Base-by-base conservation (phyloP, 2,888 invertebrate genomes). In the Agrotis puta region DNA sequence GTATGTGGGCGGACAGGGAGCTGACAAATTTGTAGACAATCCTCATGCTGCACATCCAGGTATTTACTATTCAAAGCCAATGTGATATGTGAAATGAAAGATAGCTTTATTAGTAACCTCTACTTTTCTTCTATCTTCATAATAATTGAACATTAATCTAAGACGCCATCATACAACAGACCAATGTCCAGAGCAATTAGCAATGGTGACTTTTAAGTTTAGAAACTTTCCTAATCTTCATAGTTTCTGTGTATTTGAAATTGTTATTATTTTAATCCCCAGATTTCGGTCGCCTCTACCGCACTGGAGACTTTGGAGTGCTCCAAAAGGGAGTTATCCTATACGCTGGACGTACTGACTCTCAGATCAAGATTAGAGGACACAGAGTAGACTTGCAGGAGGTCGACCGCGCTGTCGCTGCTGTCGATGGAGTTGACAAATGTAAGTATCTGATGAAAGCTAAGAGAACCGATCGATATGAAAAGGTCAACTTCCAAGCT, bases 301-400 rank as follows among this genome's bases (percentile, higher is more conserved):
- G 98, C 67, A 98, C 98, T 1, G 99, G 99, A 0, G 99, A 99
- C 91, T 98, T 97, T 85, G 99, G 98, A 0, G 96, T 97, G 18
- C 94, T 98, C 0, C 95, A 97, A 64, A 97, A 98, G 82, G 97
- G 97, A 0, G 96, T 97, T 11, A 92, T 98, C 33, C 92, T 97
- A 70, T 98, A 97, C 88, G 98, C 98, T 84, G 99, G 99, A 0
- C 97, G 99, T 43, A 98, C 98, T 0, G 98, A 98, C 92, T 98
- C 98, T 0, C 98, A 98, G 91, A 97, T 98, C 50, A 99, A 98
- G 96, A 97, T 98, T 66, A 96, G 98, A 56, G 99, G 99, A 0
- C 98, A 99, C 88, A 95, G 98, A 14, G 98, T 99, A 0, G 98
- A 99, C 88, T 94, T 98, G 61, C 97, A 97, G 2, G 99, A 99